Evolutionary conservation across 64 coral and sea anemone genomes (phyloP), one percentile per base, ranked within the genome.

Genomic region (Dendronephthya gigantea): DNA sequence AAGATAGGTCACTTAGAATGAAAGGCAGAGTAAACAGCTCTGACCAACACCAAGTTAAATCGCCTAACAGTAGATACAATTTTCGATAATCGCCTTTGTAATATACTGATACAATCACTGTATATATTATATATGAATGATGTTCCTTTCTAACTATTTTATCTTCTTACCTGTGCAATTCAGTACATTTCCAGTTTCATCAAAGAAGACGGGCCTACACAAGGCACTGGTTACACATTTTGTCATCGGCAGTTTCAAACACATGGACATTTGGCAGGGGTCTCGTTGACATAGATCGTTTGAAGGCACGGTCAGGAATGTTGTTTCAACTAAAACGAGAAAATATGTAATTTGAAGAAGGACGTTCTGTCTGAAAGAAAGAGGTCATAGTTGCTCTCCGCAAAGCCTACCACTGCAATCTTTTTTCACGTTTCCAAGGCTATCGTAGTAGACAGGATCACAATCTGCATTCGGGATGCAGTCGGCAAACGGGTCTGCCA

Each of bases 191-290:
- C 91, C 94, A 40, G 34, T 39, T 14, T 31, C 29, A 35, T 88
- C 94, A 82, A 96, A 87, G 51, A 90, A 96, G 15, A 96, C 79
- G 2, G 94, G 94, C 59, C 83, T 49, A 56, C 94, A 96, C 27
- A 85, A 83, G 36, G 76, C 37, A 16, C 87, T 90, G 0, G 90
- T 88, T 11, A 88, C 58, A 86, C 94, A 96, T 8, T 83, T 87
- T 23, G 59, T 86, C 1, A 86, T 55, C 16, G 85, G 37, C n/a
- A 45, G 41, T 28, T 85, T 84, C 0, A 85, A 88, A 50, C 94
- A 96, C 22, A 82, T 90, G 39, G 94, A 88, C 2, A 83, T 82
- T 68, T 92, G 81, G 82, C 94, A 96, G 13, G 94, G 94, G 12
- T 96, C 83, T 38, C 43, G 27, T 12, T 39, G 83, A 36, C 94